These are phyloP conservation scores for Myrmophylax atrothorax DNA, from an alignment of 2,113 vertebrate species.

Conservation along the genomic window DNA sequence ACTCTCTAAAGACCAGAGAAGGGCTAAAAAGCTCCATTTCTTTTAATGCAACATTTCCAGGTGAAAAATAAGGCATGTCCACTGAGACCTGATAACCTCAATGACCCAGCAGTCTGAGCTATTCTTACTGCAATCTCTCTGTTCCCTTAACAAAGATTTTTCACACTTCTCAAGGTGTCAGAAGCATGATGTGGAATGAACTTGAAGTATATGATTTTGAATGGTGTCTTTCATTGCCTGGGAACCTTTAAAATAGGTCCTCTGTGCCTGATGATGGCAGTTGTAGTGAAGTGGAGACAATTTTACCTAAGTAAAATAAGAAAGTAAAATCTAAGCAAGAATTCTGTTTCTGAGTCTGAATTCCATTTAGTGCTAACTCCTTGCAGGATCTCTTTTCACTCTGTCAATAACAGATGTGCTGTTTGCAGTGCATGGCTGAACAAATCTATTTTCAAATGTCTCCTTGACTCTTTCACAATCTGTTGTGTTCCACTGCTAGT, in stretches of 20 bases:
- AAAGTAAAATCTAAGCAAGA: slow-evolving; percentile 8
- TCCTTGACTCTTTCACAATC: slow-evolving; percentile 38
- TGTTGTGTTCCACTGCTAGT: slow-evolving; percentile 9
- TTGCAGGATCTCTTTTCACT: slow-evolving; percentile 31
- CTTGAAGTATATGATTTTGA: slow-evolving; percentile 5
- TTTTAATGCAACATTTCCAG: background rate
- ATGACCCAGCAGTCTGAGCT: background rate
- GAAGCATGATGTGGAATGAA: background rate
- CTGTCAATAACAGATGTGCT: slow-evolving; percentile 55
- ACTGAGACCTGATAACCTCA: background rate
- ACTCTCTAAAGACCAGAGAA: background rate
- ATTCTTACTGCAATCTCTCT: background rate
- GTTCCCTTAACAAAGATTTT: slow-evolving; percentile 5
- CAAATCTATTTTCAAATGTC: slow-evolving; percentile 40
- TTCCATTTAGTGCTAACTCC: slow-evolving; percentile 1
- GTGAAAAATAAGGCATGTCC: slow-evolving; percentile 5
- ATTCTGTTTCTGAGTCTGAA: background rate
- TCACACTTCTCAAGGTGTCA: background rate
- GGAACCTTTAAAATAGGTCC: background rate
- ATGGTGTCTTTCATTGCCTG: background rate
- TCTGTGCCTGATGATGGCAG: background rate
- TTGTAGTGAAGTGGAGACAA: background rate
- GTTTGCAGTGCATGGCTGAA: slow-evolving; percentile 15
- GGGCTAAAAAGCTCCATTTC: background rate
- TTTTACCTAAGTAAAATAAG: slow-evolving; percentile 25